phyloP scores from a whole-genome alignment of 2,113 vertebrate genomes.

The Thermophis baileyi region DNA sequence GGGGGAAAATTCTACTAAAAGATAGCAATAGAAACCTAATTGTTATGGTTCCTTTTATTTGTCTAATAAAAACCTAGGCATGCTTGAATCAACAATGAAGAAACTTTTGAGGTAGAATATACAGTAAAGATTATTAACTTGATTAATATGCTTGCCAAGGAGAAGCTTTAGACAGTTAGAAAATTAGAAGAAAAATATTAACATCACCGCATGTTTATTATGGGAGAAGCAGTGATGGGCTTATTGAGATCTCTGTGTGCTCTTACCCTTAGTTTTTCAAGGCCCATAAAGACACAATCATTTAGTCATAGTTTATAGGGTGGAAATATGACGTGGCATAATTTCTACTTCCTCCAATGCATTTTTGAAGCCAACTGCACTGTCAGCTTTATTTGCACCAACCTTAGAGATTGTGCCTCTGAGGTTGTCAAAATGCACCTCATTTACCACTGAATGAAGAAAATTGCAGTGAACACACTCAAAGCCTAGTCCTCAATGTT shows the following conservation, averaged over 20 bases:
- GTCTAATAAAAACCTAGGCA: conserved; percentile 20
- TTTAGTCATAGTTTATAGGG: not conserved
- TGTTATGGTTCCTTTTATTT: not conserved
- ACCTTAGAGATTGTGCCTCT: not conserved
- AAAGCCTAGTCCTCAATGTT: not conserved
- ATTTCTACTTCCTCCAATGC: not conserved
- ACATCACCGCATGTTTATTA: not conserved
- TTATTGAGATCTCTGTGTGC: not conserved
- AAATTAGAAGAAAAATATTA: not conserved
- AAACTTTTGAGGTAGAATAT: not conserved
- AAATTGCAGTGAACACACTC: not conserved
- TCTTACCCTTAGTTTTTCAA: not conserved
- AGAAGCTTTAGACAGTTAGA: not conserved
- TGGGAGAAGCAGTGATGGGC: not conserved
- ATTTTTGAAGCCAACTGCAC: not conserved
- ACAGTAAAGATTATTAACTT: not conserved
- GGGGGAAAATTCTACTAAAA: not conserved
- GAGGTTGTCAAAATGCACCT: not conserved
- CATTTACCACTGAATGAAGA: not conserved
- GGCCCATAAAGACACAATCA: not conserved
- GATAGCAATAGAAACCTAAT: not conserved
- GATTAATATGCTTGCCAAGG: not conserved
- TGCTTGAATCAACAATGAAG: not conserved
- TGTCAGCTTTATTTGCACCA: not conserved
- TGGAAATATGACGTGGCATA: not conserved